Evolutionary conservation across 2,888 invertebrate genomes (phyloP).

Genomic region (Eumacrocentrus americanus): DNA sequence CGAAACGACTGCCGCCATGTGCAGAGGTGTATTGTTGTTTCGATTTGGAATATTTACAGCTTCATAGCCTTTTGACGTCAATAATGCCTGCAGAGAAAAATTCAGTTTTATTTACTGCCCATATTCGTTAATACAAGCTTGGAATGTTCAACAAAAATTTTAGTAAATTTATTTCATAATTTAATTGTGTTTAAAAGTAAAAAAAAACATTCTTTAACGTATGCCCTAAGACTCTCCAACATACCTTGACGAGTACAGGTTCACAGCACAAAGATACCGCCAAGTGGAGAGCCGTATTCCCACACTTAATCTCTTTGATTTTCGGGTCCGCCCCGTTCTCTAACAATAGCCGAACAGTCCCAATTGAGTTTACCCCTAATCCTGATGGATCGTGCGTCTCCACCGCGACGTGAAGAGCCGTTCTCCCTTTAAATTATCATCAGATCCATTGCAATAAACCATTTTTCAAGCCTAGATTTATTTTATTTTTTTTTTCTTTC

Average conservation of each 20-base stretch:
- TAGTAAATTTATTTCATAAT: too few species aligned
- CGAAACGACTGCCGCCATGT: constrained; percentile 43
- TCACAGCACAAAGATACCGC: constrained; percentile 46
- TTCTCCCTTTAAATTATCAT: constrained; percentile 44
- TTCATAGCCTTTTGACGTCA: constrained; percentile 35
- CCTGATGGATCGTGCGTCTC: constrained; percentile 43
- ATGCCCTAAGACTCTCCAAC: background rate
- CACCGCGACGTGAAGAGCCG: constrained; percentile 52
- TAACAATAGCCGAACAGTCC: constrained; percentile 42
- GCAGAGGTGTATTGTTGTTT: constrained; percentile 48
- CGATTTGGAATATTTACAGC: constrained; percentile 45
- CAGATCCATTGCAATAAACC: background rate
- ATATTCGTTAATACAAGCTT: too few species aligned
- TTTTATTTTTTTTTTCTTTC: too few species aligned
- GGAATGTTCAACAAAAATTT: too few species aligned
- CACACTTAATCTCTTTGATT: constrained; percentile 42
- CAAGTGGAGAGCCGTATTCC: constrained; percentile 50
- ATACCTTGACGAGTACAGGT: constrained; percentile 50
- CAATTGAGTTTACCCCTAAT: constrained; percentile 32
- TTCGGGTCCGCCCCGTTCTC: constrained; percentile 46
- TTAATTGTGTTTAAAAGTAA: background rate
- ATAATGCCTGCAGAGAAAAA: constrained; percentile 42
- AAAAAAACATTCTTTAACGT: background rate
- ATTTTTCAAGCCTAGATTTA: background rate
- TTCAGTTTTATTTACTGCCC: background rate